Conservation (phyloP, 2,113 vertebrate species). For the Boulengeromyrus knoepffleri region DNA sequence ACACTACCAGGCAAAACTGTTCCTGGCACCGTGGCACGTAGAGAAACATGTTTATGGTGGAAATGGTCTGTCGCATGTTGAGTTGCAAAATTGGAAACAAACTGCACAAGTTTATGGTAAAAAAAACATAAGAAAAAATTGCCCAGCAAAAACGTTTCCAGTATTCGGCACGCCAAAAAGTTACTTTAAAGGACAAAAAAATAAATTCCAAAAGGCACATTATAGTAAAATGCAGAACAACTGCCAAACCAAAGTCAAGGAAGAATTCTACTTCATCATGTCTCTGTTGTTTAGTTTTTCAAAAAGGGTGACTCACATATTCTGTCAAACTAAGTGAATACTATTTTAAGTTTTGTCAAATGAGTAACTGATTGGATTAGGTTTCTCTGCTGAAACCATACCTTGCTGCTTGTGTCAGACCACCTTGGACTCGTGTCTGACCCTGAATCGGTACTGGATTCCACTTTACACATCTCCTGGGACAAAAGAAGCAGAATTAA, state of each 20-base stretch:
- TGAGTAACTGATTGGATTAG: background rate
- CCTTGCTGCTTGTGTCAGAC: slow-evolving; percentile 63
- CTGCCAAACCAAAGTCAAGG: background rate
- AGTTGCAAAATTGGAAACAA: background rate
- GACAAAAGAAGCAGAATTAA: slow-evolving; percentile 19
- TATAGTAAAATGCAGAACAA: background rate
- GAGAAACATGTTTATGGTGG: background rate
- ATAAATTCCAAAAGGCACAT: background rate
- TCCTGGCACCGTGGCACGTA: background rate
- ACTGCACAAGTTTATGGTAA: background rate
- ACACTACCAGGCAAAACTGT: background rate
- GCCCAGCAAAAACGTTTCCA: background rate
- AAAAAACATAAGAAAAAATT: background rate
- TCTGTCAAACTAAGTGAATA: background rate
- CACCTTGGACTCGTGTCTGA: slow-evolving; percentile 55
- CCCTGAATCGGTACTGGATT: slow-evolving; percentile 73
- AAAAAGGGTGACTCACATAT: background rate
- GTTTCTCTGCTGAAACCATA: slow-evolving; percentile 27
- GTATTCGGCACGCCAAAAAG: background rate
- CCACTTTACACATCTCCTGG: slow-evolving; percentile 65
- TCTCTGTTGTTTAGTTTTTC: background rate
- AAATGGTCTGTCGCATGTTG: background rate
- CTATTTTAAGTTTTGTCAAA: background rate
- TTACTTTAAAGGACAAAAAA: background rate
- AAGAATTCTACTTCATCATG: background rate